These are phyloP conservation scores for Macrophya alboannulata DNA, from an alignment of 2,888 invertebrate genomes.

Conservation along the genomic window DNA sequence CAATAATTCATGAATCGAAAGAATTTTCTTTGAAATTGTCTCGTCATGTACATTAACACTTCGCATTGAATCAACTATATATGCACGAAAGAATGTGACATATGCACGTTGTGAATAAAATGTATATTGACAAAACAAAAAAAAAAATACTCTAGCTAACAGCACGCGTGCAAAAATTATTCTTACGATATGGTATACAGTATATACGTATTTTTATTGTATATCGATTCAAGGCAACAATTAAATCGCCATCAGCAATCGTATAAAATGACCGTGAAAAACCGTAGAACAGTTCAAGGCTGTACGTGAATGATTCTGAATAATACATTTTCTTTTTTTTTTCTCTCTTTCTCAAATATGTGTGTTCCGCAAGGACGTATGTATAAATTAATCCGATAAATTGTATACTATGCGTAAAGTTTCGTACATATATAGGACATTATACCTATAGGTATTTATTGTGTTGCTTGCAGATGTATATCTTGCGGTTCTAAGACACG, in stretches of 20 bases:
- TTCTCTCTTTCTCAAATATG: not conserved
- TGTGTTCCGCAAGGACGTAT: not conserved
- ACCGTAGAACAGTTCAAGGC: slow-evolving; percentile 41
- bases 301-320: slow-evolving; percentile 33
- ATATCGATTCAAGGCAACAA: slow-evolving; percentile 45
- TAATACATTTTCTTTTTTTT: not conserved
- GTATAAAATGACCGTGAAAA: slow-evolving; percentile 46
- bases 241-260: slow-evolving; percentile 13
- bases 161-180: not conserved
- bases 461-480: not conserved
- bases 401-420: not conserved
- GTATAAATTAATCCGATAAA: too few relatives aligned
- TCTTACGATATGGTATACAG: not conserved
- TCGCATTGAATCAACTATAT: not conserved
- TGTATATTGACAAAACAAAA: too few relatives aligned
- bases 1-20: slow-evolving; percentile 28
- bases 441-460: not conserved
- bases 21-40: not conserved
- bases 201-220: not conserved
- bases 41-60: slow-evolving; percentile 7
- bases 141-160: not conserved
- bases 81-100: not conserved
- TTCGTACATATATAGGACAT: not conserved
- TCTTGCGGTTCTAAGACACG: not conserved
- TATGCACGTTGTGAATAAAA: not conserved